Conservation (phyloP, 2,888 invertebrate genomes). For the Platycheirus rosarum region DNA sequence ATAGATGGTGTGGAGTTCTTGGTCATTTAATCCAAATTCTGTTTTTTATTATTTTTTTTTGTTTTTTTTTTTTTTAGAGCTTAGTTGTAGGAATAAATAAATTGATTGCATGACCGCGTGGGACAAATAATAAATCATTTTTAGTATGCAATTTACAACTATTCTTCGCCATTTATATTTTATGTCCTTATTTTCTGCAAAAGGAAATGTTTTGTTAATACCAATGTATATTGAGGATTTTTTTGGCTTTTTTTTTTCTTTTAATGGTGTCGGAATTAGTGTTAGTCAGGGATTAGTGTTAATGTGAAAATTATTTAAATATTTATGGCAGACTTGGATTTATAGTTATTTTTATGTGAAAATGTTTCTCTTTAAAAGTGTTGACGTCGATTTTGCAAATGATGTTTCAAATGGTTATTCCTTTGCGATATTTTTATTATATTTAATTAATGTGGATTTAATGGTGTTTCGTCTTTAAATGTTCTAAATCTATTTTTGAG, state of each 20-base stretch:
- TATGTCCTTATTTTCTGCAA: slow-evolving; percentile 47
- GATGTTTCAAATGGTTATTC: too few species aligned
- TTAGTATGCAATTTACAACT: slow-evolving; percentile 70
- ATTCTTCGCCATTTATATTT: slow-evolving; percentile 71
- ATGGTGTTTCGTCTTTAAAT: too few species aligned
- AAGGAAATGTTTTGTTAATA: slow-evolving; percentile 53
- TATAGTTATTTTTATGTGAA: too few species aligned
- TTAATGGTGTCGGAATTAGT: slow-evolving; percentile 4
- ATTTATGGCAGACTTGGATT: too few species aligned
- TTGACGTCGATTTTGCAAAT: too few species aligned
- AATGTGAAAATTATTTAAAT: slow-evolving; percentile 30
- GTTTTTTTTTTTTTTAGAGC: slow-evolving; percentile 16
- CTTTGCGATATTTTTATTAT: too few species aligned
- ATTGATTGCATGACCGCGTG: slow-evolving; percentile 74
- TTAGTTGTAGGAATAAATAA: slow-evolving; percentile 40
- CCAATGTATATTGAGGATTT: slow-evolving; percentile 38
- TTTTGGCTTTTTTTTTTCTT: slow-evolving; percentile 9
- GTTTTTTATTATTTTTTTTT: slow-evolving; percentile 12
- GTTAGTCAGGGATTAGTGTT: slow-evolving; percentile 27
- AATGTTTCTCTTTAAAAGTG: too few species aligned
- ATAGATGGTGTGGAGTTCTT: slow-evolving; percentile 39
- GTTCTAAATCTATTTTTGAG: too few species aligned
- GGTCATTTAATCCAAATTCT: slow-evolving; percentile 36
- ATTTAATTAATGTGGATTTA: too few species aligned
- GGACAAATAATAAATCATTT: slow-evolving; percentile 73